Evolutionary conservation across 2,113 vertebrate genomes (phyloP).

Genomic region (Channa argus): DNA sequence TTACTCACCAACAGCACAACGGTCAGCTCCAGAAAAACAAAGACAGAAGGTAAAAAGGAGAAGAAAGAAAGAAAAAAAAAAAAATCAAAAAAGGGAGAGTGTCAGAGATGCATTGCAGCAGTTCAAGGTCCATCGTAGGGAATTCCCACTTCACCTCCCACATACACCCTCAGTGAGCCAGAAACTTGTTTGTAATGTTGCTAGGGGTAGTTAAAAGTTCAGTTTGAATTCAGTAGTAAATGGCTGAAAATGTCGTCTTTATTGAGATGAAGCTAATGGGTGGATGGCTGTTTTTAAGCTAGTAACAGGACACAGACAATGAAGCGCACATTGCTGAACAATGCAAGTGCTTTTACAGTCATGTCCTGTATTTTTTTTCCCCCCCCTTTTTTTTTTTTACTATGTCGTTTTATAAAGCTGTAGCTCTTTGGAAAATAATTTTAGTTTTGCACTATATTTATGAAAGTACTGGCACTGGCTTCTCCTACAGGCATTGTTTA

Average conservation of each 20-base stretch:
- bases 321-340: conserved; percentile 36
- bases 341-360: conserved; percentile 22
- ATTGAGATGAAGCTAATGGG: conserved; percentile 51
- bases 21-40: conserved; percentile 53
- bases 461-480: conserved; percentile 7
- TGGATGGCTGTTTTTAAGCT: conserved; percentile 50
- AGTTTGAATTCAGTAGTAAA: conserved; percentile 49
- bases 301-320: conserved; percentile 31
- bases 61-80: too few species aligned
- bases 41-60: conserved; percentile 40
- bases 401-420: neutral
- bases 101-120: conserved; percentile 6
- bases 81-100: neutral
- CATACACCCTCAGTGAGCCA: neutral
- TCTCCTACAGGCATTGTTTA: conserved; percentile 9
- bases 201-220: conserved; percentile 50
- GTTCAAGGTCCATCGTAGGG: neutral
- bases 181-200: conserved; percentile 45
- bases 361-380: conserved; percentile 4
- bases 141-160: conserved; percentile 45
- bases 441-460: neutral
- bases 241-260: conserved; percentile 37
- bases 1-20: conserved; percentile 42
- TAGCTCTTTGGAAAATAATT: conserved; percentile 1
- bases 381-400: conserved; percentile 7